phyloP scores from a whole-genome alignment of 2,113 vertebrate species.

The Accipiter virgatus region DNA sequence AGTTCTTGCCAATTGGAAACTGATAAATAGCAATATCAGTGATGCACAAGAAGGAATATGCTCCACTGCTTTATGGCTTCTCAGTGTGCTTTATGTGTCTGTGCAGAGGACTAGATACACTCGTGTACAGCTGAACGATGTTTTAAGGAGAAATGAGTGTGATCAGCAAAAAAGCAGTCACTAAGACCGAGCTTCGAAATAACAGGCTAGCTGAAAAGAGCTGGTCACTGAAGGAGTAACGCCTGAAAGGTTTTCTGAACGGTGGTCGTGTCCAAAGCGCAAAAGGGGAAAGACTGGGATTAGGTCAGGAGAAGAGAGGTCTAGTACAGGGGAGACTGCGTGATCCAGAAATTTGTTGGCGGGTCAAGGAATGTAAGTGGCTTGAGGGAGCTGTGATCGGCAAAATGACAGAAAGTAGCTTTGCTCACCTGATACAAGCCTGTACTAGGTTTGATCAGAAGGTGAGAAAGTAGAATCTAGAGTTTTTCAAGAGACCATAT shows the following conservation, averaged over 20 bases:
- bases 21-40: neutral
- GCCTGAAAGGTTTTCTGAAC: neutral
- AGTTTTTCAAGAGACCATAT: neutral
- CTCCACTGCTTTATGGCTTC: neutral
- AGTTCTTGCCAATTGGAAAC: neutral
- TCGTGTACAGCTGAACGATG: neutral
- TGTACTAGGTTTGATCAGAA: neutral
- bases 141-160: neutral
- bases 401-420: constrained; percentile 30
- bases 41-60: neutral
- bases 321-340: neutral
- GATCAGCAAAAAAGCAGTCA: neutral
- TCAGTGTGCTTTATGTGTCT: neutral
- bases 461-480: constrained; percentile 31
- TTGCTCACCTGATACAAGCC: neutral
- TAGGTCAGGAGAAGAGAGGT: neutral
- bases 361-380: constrained; percentile 1
- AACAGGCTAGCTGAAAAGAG: neutral
- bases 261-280: neutral
- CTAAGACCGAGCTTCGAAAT: neutral
- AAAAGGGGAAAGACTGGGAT: neutral
- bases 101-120: neutral
- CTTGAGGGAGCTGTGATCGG: neutral
- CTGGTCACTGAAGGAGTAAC: neutral
- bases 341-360: neutral